Evolutionary conservation across 2,797 vertebrate species (phyloP), one percentile per base, ranked within the genome.

Genomic region (Bradypodion ventrale): DNA sequence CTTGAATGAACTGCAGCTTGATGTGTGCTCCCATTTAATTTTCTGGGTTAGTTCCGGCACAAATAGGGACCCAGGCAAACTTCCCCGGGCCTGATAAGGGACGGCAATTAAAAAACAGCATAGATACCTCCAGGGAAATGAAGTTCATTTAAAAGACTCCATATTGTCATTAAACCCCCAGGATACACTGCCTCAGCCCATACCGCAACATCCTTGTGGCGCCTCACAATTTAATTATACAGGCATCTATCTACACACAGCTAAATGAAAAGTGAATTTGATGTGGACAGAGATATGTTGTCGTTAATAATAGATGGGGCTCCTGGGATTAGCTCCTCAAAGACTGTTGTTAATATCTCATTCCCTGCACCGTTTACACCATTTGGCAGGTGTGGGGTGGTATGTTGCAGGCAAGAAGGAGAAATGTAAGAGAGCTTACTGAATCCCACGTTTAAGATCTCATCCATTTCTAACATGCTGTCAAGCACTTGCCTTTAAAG

Each of bases 11-110:
- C 83, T 81, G 40, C 63, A 70, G 74, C 40, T 52, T 85, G 85
- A 85, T 77, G 89, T 82, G 82, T 68, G 75, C 49, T 87, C 86
- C 88, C 86, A 83, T 87, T 91, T 88, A 87, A 88, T 91, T 92
- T 87, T 86, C 82, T 59, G 37, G 82, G 19, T 78, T 70, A 87
- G 85, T 82, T 87, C 52, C 49, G 85, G 12, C 29, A 23, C 27
- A 59, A 86, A 78, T 78, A 15, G 56, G 82, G 78, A 76, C 75
- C 56, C 0, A 25, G 74, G 73, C 81, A 86, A 88, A 15, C 69
- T 0, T 0, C 87, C 68, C 44, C 75, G 85, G 83, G 35, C 80
- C 85, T 0, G 13, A 52, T 89, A 83, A 92, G 89, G 91, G 76
- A 3, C 75, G 78, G 79, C 62, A 87, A 89, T 88, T 60, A 63